Conservation (phyloP, 30 jellyfish, hydroid and myxozoan species). For the Turritopsis dohrnii region DNA sequence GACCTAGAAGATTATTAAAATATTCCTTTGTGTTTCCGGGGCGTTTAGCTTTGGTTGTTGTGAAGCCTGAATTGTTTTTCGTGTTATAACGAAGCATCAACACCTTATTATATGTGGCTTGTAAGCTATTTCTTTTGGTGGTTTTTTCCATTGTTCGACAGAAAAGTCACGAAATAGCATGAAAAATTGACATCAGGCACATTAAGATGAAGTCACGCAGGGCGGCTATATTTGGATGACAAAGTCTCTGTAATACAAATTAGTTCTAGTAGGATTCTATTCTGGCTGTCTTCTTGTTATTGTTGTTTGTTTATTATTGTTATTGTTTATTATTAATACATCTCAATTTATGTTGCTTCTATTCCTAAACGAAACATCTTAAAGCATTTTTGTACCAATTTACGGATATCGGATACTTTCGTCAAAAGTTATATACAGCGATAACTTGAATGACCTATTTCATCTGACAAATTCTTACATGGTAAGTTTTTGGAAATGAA, state of each 20-base stretch:
- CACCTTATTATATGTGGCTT: background rate
- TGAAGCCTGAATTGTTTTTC: too few relatives aligned
- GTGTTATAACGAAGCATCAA: background rate
- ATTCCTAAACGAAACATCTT: too few relatives aligned
- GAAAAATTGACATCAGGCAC: background rate
- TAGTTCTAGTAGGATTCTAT: background rate
- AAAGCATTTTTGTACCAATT: too few relatives aligned
- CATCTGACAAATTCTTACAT: too few relatives aligned
- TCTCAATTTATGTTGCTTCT: too few relatives aligned
- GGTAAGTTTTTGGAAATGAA: too few relatives aligned
- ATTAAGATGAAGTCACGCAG: background rate
- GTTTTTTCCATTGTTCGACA: background rate
- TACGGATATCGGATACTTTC: too few relatives aligned
- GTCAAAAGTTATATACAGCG: too few relatives aligned
- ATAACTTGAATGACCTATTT: too few relatives aligned
- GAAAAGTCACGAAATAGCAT: background rate
- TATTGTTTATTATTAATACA: too few relatives aligned
- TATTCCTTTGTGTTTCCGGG: background rate
- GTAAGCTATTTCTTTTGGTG: background rate
- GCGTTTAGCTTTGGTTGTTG: background rate
- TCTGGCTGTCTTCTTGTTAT: background rate
- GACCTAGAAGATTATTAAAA: too few relatives aligned
- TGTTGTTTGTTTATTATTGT: too few relatives aligned
- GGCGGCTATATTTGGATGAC: background rate
- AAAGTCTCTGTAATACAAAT: background rate